Evolutionary conservation across 2,113 vertebrate genomes (phyloP), one percentile per base, ranked within the genome.

Genomic region (Coptodon rendalli): DNA sequence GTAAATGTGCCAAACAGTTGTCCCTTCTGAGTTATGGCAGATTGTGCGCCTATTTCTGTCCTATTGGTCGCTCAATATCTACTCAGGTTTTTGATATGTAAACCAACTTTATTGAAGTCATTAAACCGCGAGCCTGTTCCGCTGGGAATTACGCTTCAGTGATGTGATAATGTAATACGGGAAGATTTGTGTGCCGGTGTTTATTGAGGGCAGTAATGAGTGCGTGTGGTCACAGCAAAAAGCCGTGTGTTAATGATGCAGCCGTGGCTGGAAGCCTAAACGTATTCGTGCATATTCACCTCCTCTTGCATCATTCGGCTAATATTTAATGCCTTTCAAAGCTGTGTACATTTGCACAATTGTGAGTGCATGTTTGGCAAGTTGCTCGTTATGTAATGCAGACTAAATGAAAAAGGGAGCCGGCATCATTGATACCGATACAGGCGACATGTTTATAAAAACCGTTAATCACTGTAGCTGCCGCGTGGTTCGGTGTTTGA

Each of bases 21-120:
- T 80, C 68, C 53, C 38, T 57, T 2, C 56, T 68, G 79, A 91
- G 66, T 73, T 66, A n/a, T 31, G 36, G 66, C 87, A 79, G 82
- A 92, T 84, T 43, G 85, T 10, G n/a, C 3, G 4, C 6, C 80
- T 87, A 66, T 92, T 91, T 85, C 63, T 87, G 84, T 90, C 54
- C 61, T 1, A 1, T 53, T 57, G 34, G 59, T 53, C 81, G 63
- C 82, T 78, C 38, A 59, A 84, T 68, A 48, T 81, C 56, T 14
- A 7, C 78, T 94, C 89, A 80, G 88, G 48, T 89, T 89, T 83
- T 88, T 92, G 73, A 92, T 90, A 89, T 91, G 84, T 88, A 89
- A 94, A 90, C 90, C 45, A 86, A 92, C 87, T 93, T 92, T 84
- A 95, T 85, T 90, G 91, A 93, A 93, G 90, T 90, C 86, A 89